Evolutionary conservation across 2,888 invertebrate genomes (phyloP), one percentile per base, ranked within the genome.

Genomic region (Portevinia maculata): DNA sequence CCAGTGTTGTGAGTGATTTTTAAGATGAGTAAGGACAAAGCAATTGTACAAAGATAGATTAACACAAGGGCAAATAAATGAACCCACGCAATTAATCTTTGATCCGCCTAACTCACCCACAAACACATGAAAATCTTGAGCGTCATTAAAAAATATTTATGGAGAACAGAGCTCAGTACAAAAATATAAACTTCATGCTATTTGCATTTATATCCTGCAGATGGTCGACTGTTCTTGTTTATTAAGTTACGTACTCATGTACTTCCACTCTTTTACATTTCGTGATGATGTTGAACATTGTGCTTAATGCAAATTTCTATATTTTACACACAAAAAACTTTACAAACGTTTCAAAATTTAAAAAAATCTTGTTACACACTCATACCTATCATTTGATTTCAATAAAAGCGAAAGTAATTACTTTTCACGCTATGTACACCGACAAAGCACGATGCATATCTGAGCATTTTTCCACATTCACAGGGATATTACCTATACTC

Each of bases 331-430:
- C 17, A 32, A 52, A 39, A 62, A 75, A 39, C n/a, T n/a, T n/a
- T n/a, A n/a, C n/a, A 41, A 70, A 59, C 46, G 46, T 28, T 24
- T n/a, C n/a, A n/a, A 13, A 46, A 41, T 46, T 9, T 19, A 3
- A 57, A 50, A 52, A 50, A 65, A 57, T 50, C 8, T 50, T 53
- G 65, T 81, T 71, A 60, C 21, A 65, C 70, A 52, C 60, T 70
- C 59, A n/a, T 76, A 65, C 64, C 48, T 59, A 53, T 76, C 76
- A 71, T 81, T 76, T 64, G 59, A 65, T 71, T 65, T 65, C 76
- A 81, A 75, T 75, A 74, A 79, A 79, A 81, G 81, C 64, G 76
- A 81, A 81, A 81, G 81, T 76, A 81, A 76, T 81, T 81, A 81
- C 76, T 76, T 53, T 81, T 76, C 46, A 81, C 75, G 64, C 69